A percentile compares a stretch with the other conserved stretches of the same genome.
phyloP scores from a whole-genome alignment of 2,797 vertebrate species.

The Syngnathus rostellatus region DNA sequence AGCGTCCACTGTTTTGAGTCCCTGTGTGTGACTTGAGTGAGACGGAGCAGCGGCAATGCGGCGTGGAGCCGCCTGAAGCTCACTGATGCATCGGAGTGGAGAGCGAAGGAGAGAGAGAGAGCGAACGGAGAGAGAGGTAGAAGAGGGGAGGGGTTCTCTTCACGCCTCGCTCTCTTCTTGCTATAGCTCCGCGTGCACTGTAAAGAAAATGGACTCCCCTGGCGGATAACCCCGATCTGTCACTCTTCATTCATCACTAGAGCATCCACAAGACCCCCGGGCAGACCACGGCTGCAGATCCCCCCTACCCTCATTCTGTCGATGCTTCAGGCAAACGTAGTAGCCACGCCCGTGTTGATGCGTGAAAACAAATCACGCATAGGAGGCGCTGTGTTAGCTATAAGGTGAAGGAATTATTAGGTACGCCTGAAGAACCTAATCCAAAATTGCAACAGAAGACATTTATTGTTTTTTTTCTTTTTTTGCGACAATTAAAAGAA shows the following conservation, averaged over 20 bases:
- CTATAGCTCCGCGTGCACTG: conserved; percentile 29
- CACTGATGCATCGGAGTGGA: conserved; percentile 40
- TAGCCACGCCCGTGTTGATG: conserved; percentile 51
- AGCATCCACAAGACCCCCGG: conserved; percentile 48
- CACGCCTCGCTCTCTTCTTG: conserved; percentile 35
- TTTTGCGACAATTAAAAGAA: no score
- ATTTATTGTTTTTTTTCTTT: not conserved
- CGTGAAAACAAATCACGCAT: conserved; percentile 42
- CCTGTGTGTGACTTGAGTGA: conserved; percentile 30
- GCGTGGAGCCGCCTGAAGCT: conserved; percentile 47
- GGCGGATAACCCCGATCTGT: conserved; percentile 79
- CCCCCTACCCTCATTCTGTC: conserved; percentile 25
- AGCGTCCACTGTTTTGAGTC: not conserved
- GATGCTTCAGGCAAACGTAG: conserved; percentile 36
- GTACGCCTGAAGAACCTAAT: not conserved
- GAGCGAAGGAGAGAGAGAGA: conserved; percentile 25
- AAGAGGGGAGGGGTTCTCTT: conserved; percentile 23
- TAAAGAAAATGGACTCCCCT: conserved; percentile 66
- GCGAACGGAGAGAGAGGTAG: conserved; percentile 10
- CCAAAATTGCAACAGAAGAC: no score
- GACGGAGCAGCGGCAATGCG: conserved; percentile 58
- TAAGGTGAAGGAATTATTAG: not conserved
- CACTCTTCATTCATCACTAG: conserved; percentile 75
- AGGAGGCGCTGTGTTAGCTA: conserved; percentile 27
- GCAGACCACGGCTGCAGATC: conserved; percentile 38